Percentiles rank a stretch among this genome's conserved stretches.
These are phyloP conservation scores for Ceraclea dissimilis DNA, from an alignment of 2,888 invertebrate species.

Conservation along the genomic window DNA sequence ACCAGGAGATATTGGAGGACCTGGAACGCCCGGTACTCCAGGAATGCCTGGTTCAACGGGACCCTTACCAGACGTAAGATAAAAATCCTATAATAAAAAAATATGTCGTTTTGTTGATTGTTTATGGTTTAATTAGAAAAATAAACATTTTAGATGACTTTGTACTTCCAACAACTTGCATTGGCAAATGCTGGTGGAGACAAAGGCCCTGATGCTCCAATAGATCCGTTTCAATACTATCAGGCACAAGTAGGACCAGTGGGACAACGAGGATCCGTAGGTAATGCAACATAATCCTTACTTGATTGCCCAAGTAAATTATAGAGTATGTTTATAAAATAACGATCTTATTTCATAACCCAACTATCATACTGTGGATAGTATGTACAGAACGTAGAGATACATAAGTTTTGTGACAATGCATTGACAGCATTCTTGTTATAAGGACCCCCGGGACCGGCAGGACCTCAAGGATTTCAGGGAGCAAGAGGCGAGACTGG, in stretches of 20 bases:
- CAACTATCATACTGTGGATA: too few relatives aligned
- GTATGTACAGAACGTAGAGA: too few relatives aligned
- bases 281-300: constrained; percentile 34
- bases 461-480: constrained; percentile 72
- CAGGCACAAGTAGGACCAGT: constrained; percentile 74
- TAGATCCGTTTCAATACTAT: constrained; percentile 64
- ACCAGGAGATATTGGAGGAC: constrained; percentile 45
- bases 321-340: too few relatives aligned
- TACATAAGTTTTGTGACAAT: too few relatives aligned
- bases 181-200: constrained; percentile 62
- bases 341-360: too few relatives aligned
- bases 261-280: constrained; percentile 73
- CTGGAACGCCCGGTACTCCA: constrained; percentile 57
- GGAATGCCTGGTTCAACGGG: constrained; percentile 66
- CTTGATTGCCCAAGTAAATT: too few relatives aligned
- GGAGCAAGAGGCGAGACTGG: constrained; percentile 74
- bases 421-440: too few relatives aligned
- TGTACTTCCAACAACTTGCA: constrained; percentile 69
- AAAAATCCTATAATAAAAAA: not conserved
- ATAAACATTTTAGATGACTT: constrained; percentile 49
- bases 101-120: not conserved
- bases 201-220: constrained; percentile 61
- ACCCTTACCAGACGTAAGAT: constrained; percentile 30
- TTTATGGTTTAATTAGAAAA: not conserved
- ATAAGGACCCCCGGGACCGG: constrained; percentile 44